Percentiles rank a stretch among this genome's conserved stretches.
phyloP scores from a whole-genome alignment of 2,797 vertebrate species.

The Channallabes apus region DNA sequence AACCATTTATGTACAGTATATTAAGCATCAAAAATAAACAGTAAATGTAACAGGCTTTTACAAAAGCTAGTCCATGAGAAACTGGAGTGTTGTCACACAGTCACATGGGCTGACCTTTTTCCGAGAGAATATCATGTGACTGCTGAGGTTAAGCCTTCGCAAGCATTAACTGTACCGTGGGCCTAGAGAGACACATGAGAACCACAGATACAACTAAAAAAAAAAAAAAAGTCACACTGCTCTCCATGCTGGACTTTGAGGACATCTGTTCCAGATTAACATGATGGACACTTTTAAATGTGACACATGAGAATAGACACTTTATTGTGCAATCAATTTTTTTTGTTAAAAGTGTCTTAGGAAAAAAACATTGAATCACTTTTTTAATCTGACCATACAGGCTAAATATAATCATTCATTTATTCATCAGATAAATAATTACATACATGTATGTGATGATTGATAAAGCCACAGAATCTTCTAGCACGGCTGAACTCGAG shows the following conservation, averaged over 20 bases:
- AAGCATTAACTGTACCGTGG: slow-evolving; percentile 48
- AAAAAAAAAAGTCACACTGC: background rate
- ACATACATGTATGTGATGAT: background rate
- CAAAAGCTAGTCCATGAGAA: background rate
- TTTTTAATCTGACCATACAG: background rate
- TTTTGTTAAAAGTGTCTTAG: background rate
- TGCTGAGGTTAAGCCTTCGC: slow-evolving; percentile 36
- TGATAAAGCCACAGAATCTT: background rate
- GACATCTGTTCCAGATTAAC: background rate
- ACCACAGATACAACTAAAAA: background rate
- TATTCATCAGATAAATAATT: background rate
- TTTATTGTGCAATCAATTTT: background rate
- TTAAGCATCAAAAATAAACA: background rate
- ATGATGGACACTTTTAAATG: background rate
- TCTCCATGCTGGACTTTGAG: background rate
- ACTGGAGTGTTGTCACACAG: slow-evolving; percentile 32
- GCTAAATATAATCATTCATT: background rate
- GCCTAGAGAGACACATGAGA: slow-evolving; percentile 42
- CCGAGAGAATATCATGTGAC: slow-evolving; percentile 54
- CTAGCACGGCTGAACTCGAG: too few relatives aligned
- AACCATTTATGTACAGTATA: background rate
- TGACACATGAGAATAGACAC: background rate
- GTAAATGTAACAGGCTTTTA: background rate
- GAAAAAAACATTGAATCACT: background rate
- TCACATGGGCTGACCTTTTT: slow-evolving; percentile 46